These are phyloP conservation scores for Zingel zingel DNA, from an alignment of 2,113 vertebrate genomes.

Conservation along the genomic window DNA sequence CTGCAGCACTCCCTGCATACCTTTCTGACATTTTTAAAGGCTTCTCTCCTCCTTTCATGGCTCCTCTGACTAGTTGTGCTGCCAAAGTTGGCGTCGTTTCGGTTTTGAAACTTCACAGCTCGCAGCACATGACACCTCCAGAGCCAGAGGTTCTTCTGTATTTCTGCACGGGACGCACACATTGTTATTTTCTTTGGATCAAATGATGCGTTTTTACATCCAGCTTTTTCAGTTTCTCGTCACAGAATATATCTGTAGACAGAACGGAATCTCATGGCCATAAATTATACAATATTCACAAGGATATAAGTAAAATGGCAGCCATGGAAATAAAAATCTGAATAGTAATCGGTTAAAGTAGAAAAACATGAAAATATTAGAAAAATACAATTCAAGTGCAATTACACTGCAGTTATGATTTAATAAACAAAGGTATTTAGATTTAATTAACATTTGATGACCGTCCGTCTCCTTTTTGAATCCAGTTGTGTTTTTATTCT, in stretches of 20 bases:
- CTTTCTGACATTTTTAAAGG: not conserved
- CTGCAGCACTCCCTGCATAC: not conserved
- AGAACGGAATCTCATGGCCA: not conserved
- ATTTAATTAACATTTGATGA: too few species aligned
- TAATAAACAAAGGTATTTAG: too few species aligned
- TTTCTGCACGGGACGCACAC: not conserved
- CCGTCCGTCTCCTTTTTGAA: not conserved
- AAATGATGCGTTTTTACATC: not conserved
- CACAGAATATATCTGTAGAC: not conserved
- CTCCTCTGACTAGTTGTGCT: not conserved
- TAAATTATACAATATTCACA: not conserved
- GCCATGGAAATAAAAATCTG: not conserved
- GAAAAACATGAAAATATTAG: not conserved
- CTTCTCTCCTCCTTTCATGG: constrained; percentile 2
- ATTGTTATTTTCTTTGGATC: not conserved
- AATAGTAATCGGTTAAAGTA: too few species aligned
- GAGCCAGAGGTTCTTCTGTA: not conserved
- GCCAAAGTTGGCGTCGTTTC: constrained; percentile 18
- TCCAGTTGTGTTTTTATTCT: not conserved
- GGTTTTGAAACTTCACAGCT: not conserved
- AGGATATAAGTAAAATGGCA: not conserved
- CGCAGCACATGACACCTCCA: not conserved
- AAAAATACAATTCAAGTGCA: not conserved
- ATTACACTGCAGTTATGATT: not conserved
- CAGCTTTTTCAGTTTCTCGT: not conserved